Evolutionary conservation across 2,797 vertebrate species (phyloP), one percentile per base, ranked within the genome.

Genomic region (Myiothlypis coronata): DNA sequence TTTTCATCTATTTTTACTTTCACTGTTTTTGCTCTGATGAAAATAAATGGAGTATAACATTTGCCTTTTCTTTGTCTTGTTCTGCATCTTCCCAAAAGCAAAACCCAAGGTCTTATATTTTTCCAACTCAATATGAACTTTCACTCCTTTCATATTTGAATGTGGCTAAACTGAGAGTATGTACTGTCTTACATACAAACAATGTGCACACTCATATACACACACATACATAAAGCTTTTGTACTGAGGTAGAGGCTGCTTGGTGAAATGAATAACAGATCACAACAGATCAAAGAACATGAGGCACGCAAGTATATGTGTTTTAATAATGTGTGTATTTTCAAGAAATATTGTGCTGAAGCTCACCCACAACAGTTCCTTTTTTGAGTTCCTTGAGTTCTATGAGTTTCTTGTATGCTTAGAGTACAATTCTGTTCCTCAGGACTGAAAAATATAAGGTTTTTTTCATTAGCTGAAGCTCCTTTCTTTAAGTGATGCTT

Each of bases 1-100:
- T 95, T 95, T 89, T 83, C 43, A 75, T 88, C n/a, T 65, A 27
- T 81, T 93, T 88, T 67, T 65, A 37, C 65, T 83, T 77, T 61
- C 12, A 44, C 11, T 83, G 50, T 28, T 90, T 55, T 85, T 69
- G 65, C 15, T 55, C 13, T 88, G 90, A 90, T 83, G 85, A 96
- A 96, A 95, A 95, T 81, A 96, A 95, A 90, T 78, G 57, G 34
- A 28, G 30, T 90, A 71, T 60, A 90, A 71, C 41, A 57, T 63
- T 77, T 88, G 11, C 21, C 27, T 91, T 84, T 86, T 87, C 39
- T 63, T 91, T 71, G 12, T 32, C 11, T 55, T 8, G 0, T 24
- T 91, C 57, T 65, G 16, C 20, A 27, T 43, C 59, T 91, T 88
- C 28, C 35, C 22, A n/a, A 77, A 60, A 93, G 20, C 21, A 80